Conservation (phyloP, 2,797 vertebrate genomes). For the Etheostoma nigrum region DNA sequence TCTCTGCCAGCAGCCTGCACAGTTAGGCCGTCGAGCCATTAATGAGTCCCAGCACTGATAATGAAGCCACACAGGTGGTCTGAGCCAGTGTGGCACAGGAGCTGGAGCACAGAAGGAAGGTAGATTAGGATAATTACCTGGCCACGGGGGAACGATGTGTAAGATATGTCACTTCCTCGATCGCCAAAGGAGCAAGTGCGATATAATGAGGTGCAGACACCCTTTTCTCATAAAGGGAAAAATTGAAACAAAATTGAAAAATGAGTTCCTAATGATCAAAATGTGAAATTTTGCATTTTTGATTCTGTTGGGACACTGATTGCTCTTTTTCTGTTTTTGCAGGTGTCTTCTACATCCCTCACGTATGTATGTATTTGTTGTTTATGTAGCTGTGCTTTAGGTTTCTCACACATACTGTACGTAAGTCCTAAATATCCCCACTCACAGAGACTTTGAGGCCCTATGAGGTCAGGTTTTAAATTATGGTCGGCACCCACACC, state of each 20-base stretch:
- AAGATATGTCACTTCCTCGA: conserved; percentile 67
- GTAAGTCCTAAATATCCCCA: conserved; percentile 74
- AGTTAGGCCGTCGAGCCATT: conserved; percentile 73
- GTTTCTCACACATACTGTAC: conserved; percentile 55
- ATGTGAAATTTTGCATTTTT: conserved; percentile 17
- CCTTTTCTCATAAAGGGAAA: conserved; percentile 32
- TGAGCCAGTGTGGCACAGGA: conserved; percentile 69
- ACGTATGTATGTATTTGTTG: conserved; percentile 56
- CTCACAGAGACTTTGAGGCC: conserved; percentile 84
- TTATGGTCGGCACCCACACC: conserved; percentile 80
- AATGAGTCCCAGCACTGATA: conserved; percentile 79
- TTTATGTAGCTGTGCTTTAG: conserved; percentile 46
- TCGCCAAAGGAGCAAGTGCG: conserved; percentile 41
- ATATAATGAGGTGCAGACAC: conserved; percentile 60
- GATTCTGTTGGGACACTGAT: conserved; percentile 22
- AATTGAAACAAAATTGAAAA: conserved; percentile 33
- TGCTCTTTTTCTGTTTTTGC: conserved; percentile 33
- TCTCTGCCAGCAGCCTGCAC: conserved; percentile 69
- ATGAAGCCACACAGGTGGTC: conserved; percentile 83
- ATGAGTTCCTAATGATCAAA: conserved; percentile 47
- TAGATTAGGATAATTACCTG: conserved; percentile 84
- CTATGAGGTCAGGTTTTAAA: conserved; percentile 86
- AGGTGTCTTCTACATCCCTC: conserved; percentile 25
- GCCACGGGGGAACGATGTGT: conserved; percentile 64
- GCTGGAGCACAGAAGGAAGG: conserved; percentile 75